phyloP scores from a whole-genome alignment of 2,797 vertebrate species.

The Chelon auratus region DNA sequence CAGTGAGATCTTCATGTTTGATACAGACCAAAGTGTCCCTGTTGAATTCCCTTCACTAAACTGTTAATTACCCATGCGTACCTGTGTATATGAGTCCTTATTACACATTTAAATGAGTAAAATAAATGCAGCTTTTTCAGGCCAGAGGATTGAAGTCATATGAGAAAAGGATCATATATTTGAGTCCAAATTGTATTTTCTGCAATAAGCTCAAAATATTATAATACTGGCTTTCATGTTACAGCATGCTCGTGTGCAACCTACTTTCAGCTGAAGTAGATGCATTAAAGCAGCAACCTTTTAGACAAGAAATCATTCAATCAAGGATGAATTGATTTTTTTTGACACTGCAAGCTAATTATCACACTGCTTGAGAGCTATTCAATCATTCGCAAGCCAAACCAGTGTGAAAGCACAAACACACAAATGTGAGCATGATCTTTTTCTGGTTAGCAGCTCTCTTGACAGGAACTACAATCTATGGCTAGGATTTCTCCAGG shows the following conservation, averaged over 20 bases:
- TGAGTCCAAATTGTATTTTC: too few species aligned
- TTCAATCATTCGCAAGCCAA: not conserved
- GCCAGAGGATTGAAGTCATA: too few species aligned
- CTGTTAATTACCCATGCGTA: not conserved
- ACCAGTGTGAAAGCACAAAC: not conserved
- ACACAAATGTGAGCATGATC: not conserved
- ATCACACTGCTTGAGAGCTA: not conserved
- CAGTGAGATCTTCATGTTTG: constrained; percentile 8
- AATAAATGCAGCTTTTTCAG: not conserved
- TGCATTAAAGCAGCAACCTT: not conserved
- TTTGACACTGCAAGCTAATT: constrained; percentile 14
- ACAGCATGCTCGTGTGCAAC: too few species aligned
- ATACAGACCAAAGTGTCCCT: not conserved
- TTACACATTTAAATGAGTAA: not conserved
- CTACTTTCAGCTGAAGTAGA: too few species aligned
- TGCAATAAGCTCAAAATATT: too few species aligned
- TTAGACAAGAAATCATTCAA: not conserved
- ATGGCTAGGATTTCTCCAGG: constrained; percentile 12
- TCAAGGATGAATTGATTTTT: not conserved
- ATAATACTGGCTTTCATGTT: too few species aligned
- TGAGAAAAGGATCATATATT: too few species aligned
- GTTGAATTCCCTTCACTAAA: constrained; percentile 6
- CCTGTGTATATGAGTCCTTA: not conserved
- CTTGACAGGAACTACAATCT: constrained; percentile 15
- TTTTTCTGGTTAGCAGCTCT: constrained; percentile 17